Base-by-base conservation (phyloP, 1,140 invertebrate species). In the Mamestra configurata region DNA sequence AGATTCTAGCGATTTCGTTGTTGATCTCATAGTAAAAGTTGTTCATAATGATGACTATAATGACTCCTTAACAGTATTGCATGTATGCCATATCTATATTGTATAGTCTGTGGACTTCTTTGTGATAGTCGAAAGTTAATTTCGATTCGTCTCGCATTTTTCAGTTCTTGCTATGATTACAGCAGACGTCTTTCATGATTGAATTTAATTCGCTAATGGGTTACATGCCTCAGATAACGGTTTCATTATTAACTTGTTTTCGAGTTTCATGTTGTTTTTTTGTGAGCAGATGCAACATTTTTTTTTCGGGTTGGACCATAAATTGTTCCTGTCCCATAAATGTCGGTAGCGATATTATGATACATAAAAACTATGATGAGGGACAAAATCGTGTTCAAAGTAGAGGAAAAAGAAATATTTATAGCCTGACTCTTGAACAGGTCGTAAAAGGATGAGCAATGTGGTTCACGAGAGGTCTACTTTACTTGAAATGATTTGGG, bases 361-460 rank as follows among this genome's bases (percentile, higher is more conserved):
- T 8, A 24, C 66, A 70, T 70, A 70, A 70, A 64, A 70, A 70
- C 66, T 70, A 70, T 46, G 66, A 70, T 46, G 66, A 46, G 40
- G 66, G 40, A 49, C 61, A 70, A 70, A 43, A 70, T 49, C 40
- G 40, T 49, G 43, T 70, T 70, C 66, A 70, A 70, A 70, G 13
- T 70, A 46, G 66, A 70, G 13, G 37, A 46, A 27, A 61, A 35
- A 43, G 37, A 31, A n/a, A 68, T 46, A 61, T 55, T 55, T 64
- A 64, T 37, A 40, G 40, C 13, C 18, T 49, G 22, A 7, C 53
- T 70, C 43, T 20, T 43, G 37, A 43, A 46, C 31, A 70, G 37
- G 18, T 70, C 66, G 66, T 70, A 70, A 70, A 70, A 43, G 66
- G 40, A 46, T 18, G 15, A 22, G 59, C 31, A 64, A 64, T 66